phyloP scores from a whole-genome alignment of 2,888 invertebrate genomes.

The Diaprepes abbreviatus region DNA sequence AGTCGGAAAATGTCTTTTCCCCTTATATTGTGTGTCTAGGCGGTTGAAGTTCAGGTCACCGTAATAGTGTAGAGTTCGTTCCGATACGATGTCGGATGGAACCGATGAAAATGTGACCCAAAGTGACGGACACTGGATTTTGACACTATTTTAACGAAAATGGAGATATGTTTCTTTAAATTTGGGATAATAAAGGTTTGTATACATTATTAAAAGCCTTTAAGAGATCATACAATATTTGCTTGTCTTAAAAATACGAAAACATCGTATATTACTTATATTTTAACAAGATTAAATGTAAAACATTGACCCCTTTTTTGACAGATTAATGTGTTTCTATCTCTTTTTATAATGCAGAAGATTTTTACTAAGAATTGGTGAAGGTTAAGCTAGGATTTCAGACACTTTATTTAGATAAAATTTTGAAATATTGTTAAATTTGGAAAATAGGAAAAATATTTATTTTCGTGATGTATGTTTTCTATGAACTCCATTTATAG shows the following conservation, averaged over 20 bases:
- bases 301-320: conserved; percentile 46
- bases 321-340: conserved; percentile 37
- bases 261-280: not conserved
- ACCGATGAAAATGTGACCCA: conserved; percentile 29
- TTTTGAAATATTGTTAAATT: too few relatives aligned
- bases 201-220: not conserved
- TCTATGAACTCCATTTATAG: too few relatives aligned
- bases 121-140: conserved; percentile 45
- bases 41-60: not conserved
- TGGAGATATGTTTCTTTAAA: conserved; percentile 48
- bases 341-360: conserved; percentile 28
- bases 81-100: conserved; percentile 29
- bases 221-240: not conserved
- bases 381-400: not conserved
- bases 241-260: not conserved
- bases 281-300: conserved; percentile 14
- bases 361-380: conserved; percentile 14
- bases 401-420: not conserved
- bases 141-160: conserved; percentile 47
- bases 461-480: too few relatives aligned
- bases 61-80: conserved; percentile 21
- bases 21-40: conserved; percentile 12
- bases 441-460: too few relatives aligned
- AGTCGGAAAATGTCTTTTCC: conserved; percentile 29
- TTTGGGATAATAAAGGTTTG: conserved; percentile 45